Base-by-base conservation (phyloP, 2,113 vertebrate species). In the Phyllostomus discolor region DNA sequence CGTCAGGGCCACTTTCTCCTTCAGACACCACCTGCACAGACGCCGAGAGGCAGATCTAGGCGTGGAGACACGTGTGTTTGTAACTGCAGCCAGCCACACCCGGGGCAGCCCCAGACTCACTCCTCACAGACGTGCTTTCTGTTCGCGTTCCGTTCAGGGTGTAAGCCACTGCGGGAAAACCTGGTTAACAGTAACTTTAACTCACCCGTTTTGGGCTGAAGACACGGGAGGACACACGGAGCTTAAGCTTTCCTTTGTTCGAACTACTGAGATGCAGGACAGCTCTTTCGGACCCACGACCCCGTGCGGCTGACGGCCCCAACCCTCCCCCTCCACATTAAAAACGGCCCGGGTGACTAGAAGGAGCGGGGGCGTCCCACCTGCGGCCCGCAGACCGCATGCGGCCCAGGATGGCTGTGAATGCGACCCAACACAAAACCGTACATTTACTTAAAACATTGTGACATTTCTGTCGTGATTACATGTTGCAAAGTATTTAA, bases 271-370 rank as follows among this genome's bases (percentile, higher is more conserved):
- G 95, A 97, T 90, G 93, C 96, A 97, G 97, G 94, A 97, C 96
- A 93, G 72, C 84, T 91, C 91, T 80, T 78, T 91, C 94, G 97
- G 96, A 98, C 97, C 98, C 97, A 94, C 95, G 96, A 97, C 97
- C 90, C 83, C 95, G 96, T 96, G 93, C 97, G 95, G 97, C 97
- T 98, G 97, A 98, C 98, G 98, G 98, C 96, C 86, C 89, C 85
- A 75, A 52, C 2, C 8, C 43, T 96, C 92, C 97, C 46, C 48
- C 69, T 98, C 93, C 98, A 97, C 98, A 98, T 98, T 98, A 97
- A 92, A 98, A 98, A 98, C 72, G 94, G 97, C 92, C 94, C 96
- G 43, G 91, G 96, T 97, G 97, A 97, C 97, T 95, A 90, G 97
- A 94, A 98, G 57, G 57, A 24, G 57, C 24, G 26, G 24, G 57